A percentile compares a stretch with the other conserved stretches of the same genome.
These are phyloP conservation scores for Drosophila pseudotalamancana DNA, from an alignment of 2,888 invertebrate genomes.

Conservation along the genomic window DNA sequence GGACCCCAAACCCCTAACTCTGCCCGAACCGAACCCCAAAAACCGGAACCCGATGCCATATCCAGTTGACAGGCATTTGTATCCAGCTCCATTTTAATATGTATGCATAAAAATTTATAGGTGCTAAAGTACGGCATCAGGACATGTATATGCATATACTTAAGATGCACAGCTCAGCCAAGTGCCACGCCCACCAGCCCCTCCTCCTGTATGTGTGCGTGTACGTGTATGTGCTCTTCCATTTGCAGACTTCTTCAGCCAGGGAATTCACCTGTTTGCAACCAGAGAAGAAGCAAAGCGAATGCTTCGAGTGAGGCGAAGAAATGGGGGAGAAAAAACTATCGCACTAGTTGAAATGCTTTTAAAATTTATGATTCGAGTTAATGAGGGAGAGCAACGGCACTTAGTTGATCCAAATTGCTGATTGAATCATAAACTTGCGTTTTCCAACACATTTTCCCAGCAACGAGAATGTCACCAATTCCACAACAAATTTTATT, in stretches of 20 bases:
- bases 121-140: slow-evolving; percentile 71
- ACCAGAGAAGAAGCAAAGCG: no score
- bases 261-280: slow-evolving; percentile 30
- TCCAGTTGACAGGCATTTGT: slow-evolving; percentile 55
- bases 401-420: slow-evolving; percentile 45
- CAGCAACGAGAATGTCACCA: slow-evolving; percentile 6
- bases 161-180: slow-evolving; percentile 38
- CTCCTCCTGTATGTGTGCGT: not conserved
- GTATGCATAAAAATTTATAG: slow-evolving; percentile 76
- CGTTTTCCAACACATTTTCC: not conserved
- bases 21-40: not conserved
- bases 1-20: not conserved
- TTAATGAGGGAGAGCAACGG: slow-evolving; percentile 56
- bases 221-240: not conserved
- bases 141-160: slow-evolving; percentile 66
- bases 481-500: not conserved
- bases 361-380: slow-evolving; percentile 52
- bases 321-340: slow-evolving; percentile 22
- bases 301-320: not conserved
- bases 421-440: slow-evolving; percentile 52
- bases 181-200: not conserved
- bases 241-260: slow-evolving; percentile 17
- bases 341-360: slow-evolving; percentile 51
- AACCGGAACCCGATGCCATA: slow-evolving; percentile 5
- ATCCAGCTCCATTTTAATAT: slow-evolving; percentile 58